Evolutionary conservation across 1,140 invertebrate species (phyloP).

Genomic region (Solenopsis fugax): DNA sequence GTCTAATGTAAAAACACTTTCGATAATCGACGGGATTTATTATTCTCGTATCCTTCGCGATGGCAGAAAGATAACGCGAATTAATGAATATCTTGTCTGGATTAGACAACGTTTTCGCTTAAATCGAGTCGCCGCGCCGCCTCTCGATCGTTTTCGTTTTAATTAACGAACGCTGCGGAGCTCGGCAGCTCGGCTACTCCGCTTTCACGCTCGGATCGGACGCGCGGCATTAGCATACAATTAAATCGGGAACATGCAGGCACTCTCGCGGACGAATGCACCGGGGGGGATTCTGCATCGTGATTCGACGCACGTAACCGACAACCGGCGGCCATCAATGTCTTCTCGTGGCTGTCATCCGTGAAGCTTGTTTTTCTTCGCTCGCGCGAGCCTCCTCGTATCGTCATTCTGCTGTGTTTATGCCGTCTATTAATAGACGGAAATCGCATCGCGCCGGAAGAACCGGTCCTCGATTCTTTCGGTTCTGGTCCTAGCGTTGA

Average conservation of each 20-base stretch:
- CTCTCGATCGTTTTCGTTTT: conserved; percentile 37
- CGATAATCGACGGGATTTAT: conserved; percentile 1
- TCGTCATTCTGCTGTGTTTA: conserved; percentile 62
- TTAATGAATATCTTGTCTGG: conserved; percentile 26
- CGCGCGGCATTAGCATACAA: conserved; percentile 69
- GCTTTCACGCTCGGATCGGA: conserved; percentile 30
- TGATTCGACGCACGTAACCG: conserved; percentile 68
- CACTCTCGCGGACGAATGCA: conserved; percentile 36
- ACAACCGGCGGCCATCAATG: conserved; percentile 44
- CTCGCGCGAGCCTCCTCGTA: conserved; percentile 7
- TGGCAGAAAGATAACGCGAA: background rate
- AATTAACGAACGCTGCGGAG: conserved; percentile 57
- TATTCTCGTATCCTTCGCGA: background rate
- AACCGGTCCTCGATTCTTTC: conserved; percentile 60
- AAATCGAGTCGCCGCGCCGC: background rate
- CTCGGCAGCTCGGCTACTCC: background rate
- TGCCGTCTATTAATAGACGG: conserved; percentile 70
- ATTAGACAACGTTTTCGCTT: conserved; percentile 31
- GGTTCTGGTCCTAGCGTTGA: background rate
- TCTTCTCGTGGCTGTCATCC: conserved; percentile 38
- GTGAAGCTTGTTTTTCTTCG: conserved; percentile 55
- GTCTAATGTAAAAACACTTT: background rate
- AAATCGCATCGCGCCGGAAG: conserved; percentile 60
- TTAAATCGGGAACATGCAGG: conserved; percentile 55
- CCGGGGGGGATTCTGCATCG: conserved; percentile 35